Base-by-base conservation (phyloP, 2,113 vertebrate species). In the Carlito syrichta region DNA sequence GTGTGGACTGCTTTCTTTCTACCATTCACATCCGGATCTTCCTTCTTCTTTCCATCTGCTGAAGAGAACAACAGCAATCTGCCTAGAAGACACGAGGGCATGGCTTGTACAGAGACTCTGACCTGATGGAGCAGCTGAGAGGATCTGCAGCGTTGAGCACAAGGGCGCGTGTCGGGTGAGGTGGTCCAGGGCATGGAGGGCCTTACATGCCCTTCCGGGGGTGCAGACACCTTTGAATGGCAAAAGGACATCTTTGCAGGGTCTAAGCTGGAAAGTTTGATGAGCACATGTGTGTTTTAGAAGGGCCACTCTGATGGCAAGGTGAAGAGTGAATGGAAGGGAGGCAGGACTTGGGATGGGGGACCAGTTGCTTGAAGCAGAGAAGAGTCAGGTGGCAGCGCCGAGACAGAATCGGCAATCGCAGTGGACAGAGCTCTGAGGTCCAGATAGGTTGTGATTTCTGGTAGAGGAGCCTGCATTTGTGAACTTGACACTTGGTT, bases 181-280 rank as follows among this genome's bases (percentile, higher is more conserved):
- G 66, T 2, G 2, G 6, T n/a, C n/a, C n/a, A n/a, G n/a, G n/a
- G n/a, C 6, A 13, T 4, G n/a, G 43, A 45, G 52, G 14, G 2
- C 45, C 20, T 76, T 63, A 11, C 40, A 11, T 3, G 10, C 20
- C 0, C 2, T 48, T 50, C 35, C 6, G 23, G 19, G 3, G 11
- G 6, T 48, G 8, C 35, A 40, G 56, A 40, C 0, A 0, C 14
- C 30, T 35, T 38, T n/a, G 10, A 40, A 30, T 25, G 68, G 35
- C 35, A 45, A 62, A 54, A 52, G 56, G 40, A 58, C 12, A 27
- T 73, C 38, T 74, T 82, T 62, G 68, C 66, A 74, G 9, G 52
- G n/a, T 23, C 54, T 50, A 68, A 85, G 19, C 50, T 62, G 43
- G 35, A 86, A 30, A 50, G 27, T 43, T 32, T 52, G 7, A 25